Conservation (phyloP, 2,113 vertebrate species). For the Sander vitreus region DNA sequence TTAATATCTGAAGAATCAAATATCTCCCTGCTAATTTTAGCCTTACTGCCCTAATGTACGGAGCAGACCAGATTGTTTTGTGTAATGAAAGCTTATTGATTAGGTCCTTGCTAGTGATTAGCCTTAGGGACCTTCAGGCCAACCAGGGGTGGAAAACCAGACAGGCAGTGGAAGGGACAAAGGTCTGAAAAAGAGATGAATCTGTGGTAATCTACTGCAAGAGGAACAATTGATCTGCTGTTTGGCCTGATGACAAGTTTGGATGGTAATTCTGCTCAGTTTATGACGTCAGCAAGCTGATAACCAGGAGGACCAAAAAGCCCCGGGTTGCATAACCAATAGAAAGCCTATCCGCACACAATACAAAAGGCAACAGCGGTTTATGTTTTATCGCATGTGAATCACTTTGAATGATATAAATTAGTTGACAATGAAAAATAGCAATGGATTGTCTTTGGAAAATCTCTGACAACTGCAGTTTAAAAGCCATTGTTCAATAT, state of each 20-base stretch:
- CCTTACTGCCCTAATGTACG: constrained; percentile 55
- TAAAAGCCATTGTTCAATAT: constrained; percentile 38
- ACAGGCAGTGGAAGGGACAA: constrained; percentile 70
- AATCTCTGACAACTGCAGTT: constrained; percentile 34
- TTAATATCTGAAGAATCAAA: constrained; percentile 27
- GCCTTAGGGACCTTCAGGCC: constrained; percentile 71
- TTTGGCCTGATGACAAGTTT: constrained; percentile 81
- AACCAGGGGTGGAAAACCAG: constrained; percentile 78
- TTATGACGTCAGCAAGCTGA: constrained; percentile 76
- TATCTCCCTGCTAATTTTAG: constrained; percentile 21
- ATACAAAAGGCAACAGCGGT: constrained; percentile 32
- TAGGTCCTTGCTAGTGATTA: constrained; percentile 64
- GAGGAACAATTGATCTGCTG: constrained; percentile 81
- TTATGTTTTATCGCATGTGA: constrained; percentile 41
- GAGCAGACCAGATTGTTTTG: constrained; percentile 70
- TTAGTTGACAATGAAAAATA: constrained; percentile 31
- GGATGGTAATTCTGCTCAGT: constrained; percentile 57
- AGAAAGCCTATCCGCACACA: constrained; percentile 29
- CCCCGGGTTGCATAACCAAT: constrained; percentile 71
- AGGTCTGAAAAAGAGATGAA: constrained; percentile 79
- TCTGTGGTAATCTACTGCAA: constrained; percentile 78
- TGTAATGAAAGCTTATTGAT: constrained; percentile 79
- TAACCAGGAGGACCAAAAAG: constrained; percentile 61
- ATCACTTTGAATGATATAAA: constrained; percentile 35
- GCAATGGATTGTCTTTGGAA: constrained; percentile 31